Evolutionary conservation across 2,888 invertebrate genomes (phyloP).

Genomic region (Acrobeloides nanus): DNA sequence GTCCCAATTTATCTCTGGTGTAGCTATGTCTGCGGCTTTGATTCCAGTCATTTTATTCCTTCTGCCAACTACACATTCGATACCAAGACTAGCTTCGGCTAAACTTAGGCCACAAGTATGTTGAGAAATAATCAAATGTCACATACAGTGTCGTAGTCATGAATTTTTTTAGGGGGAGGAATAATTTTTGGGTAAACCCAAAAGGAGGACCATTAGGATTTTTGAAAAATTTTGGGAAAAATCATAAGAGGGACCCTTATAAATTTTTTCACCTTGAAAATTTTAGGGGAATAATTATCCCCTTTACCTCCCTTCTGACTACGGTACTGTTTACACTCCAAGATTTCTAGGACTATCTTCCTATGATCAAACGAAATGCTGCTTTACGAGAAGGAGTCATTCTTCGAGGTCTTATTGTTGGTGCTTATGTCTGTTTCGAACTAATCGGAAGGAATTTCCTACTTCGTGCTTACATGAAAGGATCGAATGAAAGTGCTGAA

Average conservation of each 20-base stretch:
- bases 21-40: conserved; percentile 34
- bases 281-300: too few relatives aligned
- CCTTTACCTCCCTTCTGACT: neutral
- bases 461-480: conserved; percentile 48
- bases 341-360: conserved; percentile 39
- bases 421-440: conserved; percentile 52
- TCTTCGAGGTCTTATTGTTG: conserved; percentile 45
- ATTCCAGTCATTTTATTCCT: conserved; percentile 45
- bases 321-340: neutral
- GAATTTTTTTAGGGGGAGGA: neutral
- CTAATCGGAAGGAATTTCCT: conserved; percentile 53
- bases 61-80: conserved; percentile 51
- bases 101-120: conserved; percentile 43
- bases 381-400: conserved; percentile 43
- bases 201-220: too few relatives aligned
- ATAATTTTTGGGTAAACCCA: too few relatives aligned
- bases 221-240: too few relatives aligned
- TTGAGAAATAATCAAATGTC: conserved; percentile 5
- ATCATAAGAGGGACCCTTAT: too few relatives aligned
- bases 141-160: too few relatives aligned
- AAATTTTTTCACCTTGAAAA: too few relatives aligned
- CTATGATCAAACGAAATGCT: conserved; percentile 43
- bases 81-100: conserved; percentile 49
- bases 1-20: conserved; percentile 39
- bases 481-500: conserved; percentile 47